A percentile compares a stretch with the other conserved stretches of the same genome.
These are phyloP conservation scores for Tenthredo livida DNA, from an alignment of 2,888 invertebrate genomes.

Conservation along the genomic window DNA sequence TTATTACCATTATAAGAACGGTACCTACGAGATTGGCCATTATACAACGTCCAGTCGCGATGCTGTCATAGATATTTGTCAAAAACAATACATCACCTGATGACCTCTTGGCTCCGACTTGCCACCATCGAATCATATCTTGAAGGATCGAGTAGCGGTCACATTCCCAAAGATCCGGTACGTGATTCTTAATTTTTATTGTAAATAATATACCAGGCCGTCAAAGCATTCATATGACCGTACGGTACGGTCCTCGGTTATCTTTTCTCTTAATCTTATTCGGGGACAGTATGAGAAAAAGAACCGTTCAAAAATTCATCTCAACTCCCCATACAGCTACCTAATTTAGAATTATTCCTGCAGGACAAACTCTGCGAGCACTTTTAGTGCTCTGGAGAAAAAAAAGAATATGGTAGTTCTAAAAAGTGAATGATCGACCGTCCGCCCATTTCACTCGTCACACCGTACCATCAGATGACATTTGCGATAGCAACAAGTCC, in stretches of 20 bases:
- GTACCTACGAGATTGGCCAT: constrained; percentile 1
- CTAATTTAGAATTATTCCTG: neutral
- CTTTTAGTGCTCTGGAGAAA: neutral
- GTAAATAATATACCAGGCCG: constrained; percentile 22
- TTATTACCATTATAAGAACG: constrained; percentile 39
- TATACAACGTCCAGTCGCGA: constrained; percentile 19
- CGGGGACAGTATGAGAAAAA: constrained; percentile 7
- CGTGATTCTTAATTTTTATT: constrained; percentile 42
- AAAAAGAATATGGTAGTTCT: neutral
- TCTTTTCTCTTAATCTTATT: neutral
- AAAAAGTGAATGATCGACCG: constrained; percentile 18
- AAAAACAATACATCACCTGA: constrained; percentile 40
- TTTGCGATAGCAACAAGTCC: constrained; percentile 24
- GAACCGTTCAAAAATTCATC: neutral
- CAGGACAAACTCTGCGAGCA: too few species aligned
- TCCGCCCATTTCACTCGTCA: constrained; percentile 33
- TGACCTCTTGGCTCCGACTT: constrained; percentile 16
- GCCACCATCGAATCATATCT: constrained; percentile 41
- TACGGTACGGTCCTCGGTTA: neutral
- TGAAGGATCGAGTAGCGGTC: constrained; percentile 24
- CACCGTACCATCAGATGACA: constrained; percentile 26
- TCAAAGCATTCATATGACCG: constrained; percentile 33
- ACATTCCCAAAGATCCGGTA: constrained; percentile 16
- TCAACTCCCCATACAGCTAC: neutral
- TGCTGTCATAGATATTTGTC: constrained; percentile 41